These are phyloP conservation scores for Ceriagrion tenellum DNA, from an alignment of 2,888 invertebrate genomes.

Conservation along the genomic window DNA sequence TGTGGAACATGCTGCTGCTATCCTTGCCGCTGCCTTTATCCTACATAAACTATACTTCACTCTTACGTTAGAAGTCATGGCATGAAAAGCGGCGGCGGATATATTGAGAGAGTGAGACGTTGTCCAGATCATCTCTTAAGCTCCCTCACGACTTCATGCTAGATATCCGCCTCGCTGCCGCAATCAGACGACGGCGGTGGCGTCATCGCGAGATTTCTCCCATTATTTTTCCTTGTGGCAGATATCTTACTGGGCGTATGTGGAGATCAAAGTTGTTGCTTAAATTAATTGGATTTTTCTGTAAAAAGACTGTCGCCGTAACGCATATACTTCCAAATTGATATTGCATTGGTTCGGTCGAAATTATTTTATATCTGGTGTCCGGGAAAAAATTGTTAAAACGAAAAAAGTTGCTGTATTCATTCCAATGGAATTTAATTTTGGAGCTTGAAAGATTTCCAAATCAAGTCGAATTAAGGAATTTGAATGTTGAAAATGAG, in stretches of 20 bases:
- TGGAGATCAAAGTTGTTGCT: no score
- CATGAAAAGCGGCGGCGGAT: background rate
- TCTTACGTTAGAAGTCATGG: background rate
- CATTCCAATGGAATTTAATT: no score
- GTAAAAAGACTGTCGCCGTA: no score
- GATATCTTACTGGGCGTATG: background rate
- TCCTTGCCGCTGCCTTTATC: background rate
- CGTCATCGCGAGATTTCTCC: background rate
- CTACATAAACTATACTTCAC: background rate
- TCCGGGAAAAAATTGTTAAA: no score
- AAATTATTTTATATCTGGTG: no score
- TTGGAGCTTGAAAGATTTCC: no score
- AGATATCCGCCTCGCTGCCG: background rate
- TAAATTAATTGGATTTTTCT: no score
- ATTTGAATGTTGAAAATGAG: no score
- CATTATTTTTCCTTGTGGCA: background rate
- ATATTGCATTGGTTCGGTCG: no score
- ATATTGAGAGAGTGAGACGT: conserved; percentile 13
- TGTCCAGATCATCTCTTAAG: conserved; percentile 52
- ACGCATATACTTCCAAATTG: no score
- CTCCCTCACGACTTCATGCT: background rate
- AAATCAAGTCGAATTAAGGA: no score
- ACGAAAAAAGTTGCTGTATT: no score
- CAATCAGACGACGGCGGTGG: background rate
- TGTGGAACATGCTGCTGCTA: background rate